Conservation (phyloP, 2,888 invertebrate species). For the Apodemia duryi region DNA sequence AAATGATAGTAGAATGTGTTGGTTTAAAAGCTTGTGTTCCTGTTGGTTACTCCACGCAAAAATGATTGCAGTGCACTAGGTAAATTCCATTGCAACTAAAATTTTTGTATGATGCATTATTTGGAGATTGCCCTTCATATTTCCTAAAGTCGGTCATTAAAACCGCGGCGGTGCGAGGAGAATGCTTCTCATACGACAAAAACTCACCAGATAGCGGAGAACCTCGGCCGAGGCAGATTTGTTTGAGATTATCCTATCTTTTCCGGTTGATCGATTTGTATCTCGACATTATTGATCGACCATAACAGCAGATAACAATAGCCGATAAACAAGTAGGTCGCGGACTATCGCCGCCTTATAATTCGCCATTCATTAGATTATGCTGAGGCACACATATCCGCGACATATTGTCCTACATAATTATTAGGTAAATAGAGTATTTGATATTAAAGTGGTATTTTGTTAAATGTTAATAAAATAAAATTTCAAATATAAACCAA, state of each 20-base stretch:
- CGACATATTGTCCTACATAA: conserved; percentile 3
- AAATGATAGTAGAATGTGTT: no score
- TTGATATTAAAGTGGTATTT: neutral
- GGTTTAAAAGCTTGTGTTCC: no score
- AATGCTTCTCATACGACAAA: neutral
- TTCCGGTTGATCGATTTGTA: conserved; percentile 7
- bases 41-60: no score
- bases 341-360: neutral
- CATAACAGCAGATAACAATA: conserved; percentile 13
- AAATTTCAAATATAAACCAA: no score
- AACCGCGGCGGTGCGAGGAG: neutral
- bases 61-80: no score
- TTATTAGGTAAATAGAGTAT: neutral
- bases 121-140: neutral
- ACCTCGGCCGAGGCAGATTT: neutral
- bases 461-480: no score
- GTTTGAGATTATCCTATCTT: neutral
- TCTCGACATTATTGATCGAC: conserved; percentile 7
- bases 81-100: neutral
- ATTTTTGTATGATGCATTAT: neutral
- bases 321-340: conserved; percentile 14
- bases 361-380: conserved; percentile 13
- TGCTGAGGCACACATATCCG: neutral
- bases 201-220: neutral
- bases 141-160: neutral